A percentile compares a stretch with the other conserved stretches of the same genome.
Evolutionary conservation across 2,797 vertebrate species (phyloP).

Genomic region (Falco concolor): DNA sequence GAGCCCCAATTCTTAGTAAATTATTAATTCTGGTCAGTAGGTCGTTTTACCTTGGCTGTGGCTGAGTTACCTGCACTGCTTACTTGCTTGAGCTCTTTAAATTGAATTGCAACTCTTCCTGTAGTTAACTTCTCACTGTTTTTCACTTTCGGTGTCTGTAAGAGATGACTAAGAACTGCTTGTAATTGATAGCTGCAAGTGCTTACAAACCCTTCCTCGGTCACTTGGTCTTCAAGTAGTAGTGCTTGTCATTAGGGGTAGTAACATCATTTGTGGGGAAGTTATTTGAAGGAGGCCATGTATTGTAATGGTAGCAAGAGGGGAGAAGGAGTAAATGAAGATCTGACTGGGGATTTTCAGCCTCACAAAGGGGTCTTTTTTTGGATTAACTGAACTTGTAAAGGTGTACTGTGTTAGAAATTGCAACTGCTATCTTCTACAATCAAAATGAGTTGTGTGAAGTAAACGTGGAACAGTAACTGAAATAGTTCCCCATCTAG

Average conservation of each 20-base stretch:
- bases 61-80: background rate
- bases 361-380: background rate
- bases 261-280: background rate
- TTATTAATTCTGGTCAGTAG: background rate
- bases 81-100: background rate
- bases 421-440: background rate
- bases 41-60: background rate
- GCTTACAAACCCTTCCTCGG: background rate
- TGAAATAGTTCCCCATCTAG: background rate
- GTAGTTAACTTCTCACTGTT: background rate
- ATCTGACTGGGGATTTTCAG: background rate
- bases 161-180: background rate
- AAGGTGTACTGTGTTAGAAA: background rate
- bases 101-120: background rate
- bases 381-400: background rate
- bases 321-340: background rate
- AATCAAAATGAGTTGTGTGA: background rate
- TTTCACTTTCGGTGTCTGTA: background rate
- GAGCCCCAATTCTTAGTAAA: background rate
- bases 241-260: background rate
- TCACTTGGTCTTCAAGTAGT: background rate
- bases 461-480: background rate
- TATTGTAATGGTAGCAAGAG: background rate
- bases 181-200: background rate
- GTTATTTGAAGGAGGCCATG: background rate